Evolutionary conservation across 2,113 vertebrate genomes (phyloP).

Genomic region (Xyrauchen texanus): DNA sequence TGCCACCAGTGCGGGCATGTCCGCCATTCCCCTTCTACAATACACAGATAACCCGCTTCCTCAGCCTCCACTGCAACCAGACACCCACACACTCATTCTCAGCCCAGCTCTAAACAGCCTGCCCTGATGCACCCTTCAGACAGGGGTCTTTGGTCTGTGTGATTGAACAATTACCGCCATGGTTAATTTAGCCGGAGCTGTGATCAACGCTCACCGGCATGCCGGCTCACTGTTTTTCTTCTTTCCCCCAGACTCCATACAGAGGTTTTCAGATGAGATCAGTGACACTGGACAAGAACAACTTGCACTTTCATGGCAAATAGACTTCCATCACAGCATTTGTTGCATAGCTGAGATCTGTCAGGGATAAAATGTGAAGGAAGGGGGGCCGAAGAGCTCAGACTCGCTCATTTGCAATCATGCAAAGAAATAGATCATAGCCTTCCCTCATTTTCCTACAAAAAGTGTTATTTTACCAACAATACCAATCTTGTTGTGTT

Average conservation of each 20-base stretch:
- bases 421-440: slow-evolving; percentile 14
- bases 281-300: slow-evolving; percentile 66
- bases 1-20: slow-evolving; percentile 67
- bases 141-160: slow-evolving; percentile 55
- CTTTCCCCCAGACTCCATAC: slow-evolving; percentile 49
- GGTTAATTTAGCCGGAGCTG: slow-evolving; percentile 67
- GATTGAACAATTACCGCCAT: slow-evolving; percentile 74
- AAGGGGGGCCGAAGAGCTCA: slow-evolving; percentile 1
- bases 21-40: slow-evolving; percentile 46
- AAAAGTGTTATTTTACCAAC: slow-evolving; percentile 15
- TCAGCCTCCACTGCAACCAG: slow-evolving; percentile 60
- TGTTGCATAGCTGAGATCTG: slow-evolving; percentile 64
- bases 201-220: slow-evolving; percentile 56
- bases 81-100: slow-evolving; percentile 59
- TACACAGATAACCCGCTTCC: slow-evolving; percentile 35
- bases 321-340: slow-evolving; percentile 69
- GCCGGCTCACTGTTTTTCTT: slow-evolving; percentile 55
- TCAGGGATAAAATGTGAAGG: slow-evolving; percentile 49
- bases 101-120: slow-evolving; percentile 40
- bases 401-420: slow-evolving; percentile 35
- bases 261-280: slow-evolving; percentile 64
- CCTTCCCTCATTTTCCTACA: neutral
- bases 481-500: slow-evolving; percentile 1
- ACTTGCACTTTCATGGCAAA: slow-evolving; percentile 75
- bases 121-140: slow-evolving; percentile 63